phyloP scores from a whole-genome alignment of 1,140 invertebrate species.

The Panagrolaimus sp. region DNA sequence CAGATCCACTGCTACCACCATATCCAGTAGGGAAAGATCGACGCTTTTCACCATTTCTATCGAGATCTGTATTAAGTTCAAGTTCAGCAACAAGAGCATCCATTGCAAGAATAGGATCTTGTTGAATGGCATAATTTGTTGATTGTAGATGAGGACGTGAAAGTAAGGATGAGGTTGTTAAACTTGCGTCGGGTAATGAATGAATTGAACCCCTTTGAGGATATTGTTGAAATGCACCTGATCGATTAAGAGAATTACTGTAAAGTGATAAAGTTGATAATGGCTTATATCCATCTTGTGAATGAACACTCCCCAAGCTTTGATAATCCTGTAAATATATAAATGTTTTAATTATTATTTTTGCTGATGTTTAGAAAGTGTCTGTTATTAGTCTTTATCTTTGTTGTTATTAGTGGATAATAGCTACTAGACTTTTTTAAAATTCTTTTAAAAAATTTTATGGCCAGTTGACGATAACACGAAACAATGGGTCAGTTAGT shows the following conservation, averaged over 20 bases:
- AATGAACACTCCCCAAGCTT: conserved; percentile 43
- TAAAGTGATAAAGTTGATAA: conserved; percentile 29
- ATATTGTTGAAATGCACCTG: conserved; percentile 47
- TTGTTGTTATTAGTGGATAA: not conserved
- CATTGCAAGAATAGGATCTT: conserved; percentile 47
- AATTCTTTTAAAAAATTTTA: too few species aligned
- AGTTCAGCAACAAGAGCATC: conserved; percentile 52
- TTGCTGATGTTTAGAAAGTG: not conserved
- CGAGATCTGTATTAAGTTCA: conserved; percentile 48
- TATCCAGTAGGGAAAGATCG: conserved; percentile 48
- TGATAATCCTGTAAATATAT: conserved; percentile 28
- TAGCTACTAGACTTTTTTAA: too few species aligned
- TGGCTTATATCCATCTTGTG: conserved; percentile 38
- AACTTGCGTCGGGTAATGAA: conserved; percentile 45
- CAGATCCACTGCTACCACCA: conserved; percentile 21
- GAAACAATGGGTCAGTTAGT: not conserved
- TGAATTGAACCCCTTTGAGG: conserved; percentile 52
- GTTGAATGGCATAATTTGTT: conserved; percentile 13
- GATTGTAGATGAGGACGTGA: not conserved
- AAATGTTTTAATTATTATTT: not conserved
- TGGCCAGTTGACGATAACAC: too few species aligned
- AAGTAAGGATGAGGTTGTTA: not conserved
- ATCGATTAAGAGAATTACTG: conserved; percentile 41
- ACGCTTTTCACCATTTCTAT: conserved; percentile 42
- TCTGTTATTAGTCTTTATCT: not conserved